Base-by-base conservation (phyloP, 2,888 invertebrate species). In the Lasioglossum vierecki region DNA sequence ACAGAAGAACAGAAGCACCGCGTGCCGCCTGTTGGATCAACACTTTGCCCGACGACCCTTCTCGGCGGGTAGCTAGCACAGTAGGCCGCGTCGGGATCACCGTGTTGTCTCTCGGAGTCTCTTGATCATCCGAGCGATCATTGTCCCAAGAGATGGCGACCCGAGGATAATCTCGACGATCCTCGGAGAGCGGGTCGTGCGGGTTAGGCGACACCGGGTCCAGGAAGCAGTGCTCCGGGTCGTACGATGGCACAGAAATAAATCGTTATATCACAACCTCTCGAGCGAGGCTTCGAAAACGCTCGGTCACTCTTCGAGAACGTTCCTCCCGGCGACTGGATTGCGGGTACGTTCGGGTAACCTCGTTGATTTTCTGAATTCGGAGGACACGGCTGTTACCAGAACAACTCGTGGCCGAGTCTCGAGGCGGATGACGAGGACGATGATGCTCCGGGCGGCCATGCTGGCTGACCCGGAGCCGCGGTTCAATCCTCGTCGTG, bases 401-500 rank as follows among this genome's bases (percentile, higher is more conserved):
- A 95, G 87, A 93, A 95, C 86, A 94, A 91, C 92, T 95, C 95
- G 91, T 94, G 94, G 80, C 91, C 89, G 88, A 92, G 91, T 89
- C 92, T 92, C 74, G 93, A 88, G 75, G 88, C 84, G 71, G 91
- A 83, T 30, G 88, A 79, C n/a, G 87, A 57, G 46, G 88, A 71
- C 63, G 90, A 82, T 75, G 90, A 88, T 60, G 95, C 94, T 95
- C 95, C 95, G 95, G 95, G 95, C 85, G 93, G 95, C 95, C 95
- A 95, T 80, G 93, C 87, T 63, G 94, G 94, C 94, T 93, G 94
- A 94, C 95, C 95, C 95, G 95, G 95, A 92, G 96, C 96, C 95
- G 96, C 95, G 95, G 96, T 96, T 97, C 97, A 98, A 96, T 98
- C 98, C 84, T 97, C 97, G 95, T 97, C 97, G 22, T 97, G 96